Conservation (phyloP, 1,140 invertebrate genomes). For the Drosophila bocki region DNA sequence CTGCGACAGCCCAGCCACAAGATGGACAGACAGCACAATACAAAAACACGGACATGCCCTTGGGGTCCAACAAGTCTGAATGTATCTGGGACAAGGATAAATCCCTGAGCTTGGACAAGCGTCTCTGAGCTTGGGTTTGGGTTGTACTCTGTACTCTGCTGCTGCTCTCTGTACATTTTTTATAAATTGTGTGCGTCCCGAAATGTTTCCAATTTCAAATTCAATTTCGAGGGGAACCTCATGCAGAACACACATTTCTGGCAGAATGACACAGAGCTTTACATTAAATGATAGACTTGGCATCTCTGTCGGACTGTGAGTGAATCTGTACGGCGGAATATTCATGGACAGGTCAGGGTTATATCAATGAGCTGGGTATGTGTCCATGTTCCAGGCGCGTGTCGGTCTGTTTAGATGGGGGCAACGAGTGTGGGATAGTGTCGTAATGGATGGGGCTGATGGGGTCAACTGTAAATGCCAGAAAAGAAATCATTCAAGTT, state of each 20-base stretch:
- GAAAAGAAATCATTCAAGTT: not conserved
- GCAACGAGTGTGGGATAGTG: not conserved
- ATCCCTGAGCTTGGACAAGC: slow-evolving; percentile 9
- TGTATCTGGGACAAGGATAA: slow-evolving; percentile 16
- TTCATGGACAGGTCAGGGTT: slow-evolving; percentile 23
- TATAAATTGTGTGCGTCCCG: slow-evolving; percentile 10
- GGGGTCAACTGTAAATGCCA: slow-evolving; percentile 2
- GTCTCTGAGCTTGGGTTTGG: not conserved
- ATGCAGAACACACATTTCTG: not conserved
- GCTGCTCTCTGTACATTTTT: slow-evolving; percentile 9
- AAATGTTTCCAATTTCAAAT: slow-evolving; percentile 19
- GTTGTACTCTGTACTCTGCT: not conserved
- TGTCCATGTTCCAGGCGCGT: slow-evolving; percentile 6
- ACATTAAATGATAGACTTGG: slow-evolving; percentile 8
- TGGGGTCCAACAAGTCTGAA: slow-evolving; percentile 3
- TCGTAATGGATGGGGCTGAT: slow-evolving; percentile 3
- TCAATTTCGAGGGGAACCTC: slow-evolving; percentile 5
- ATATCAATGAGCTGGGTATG: slow-evolving; percentile 5
- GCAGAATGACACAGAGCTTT: slow-evolving; percentile 8
- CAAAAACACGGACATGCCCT: slow-evolving; percentile 5
- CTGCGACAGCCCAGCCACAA: slow-evolving; percentile 2
- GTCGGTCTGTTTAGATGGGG: slow-evolving; percentile 1
- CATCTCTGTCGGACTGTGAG: slow-evolving; percentile 11
- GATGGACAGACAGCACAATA: slow-evolving; percentile 3
- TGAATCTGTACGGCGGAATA: slow-evolving; percentile 1